Base-by-base conservation (phyloP, 2,888 invertebrate species). In the Tinea semifulvella region DNA sequence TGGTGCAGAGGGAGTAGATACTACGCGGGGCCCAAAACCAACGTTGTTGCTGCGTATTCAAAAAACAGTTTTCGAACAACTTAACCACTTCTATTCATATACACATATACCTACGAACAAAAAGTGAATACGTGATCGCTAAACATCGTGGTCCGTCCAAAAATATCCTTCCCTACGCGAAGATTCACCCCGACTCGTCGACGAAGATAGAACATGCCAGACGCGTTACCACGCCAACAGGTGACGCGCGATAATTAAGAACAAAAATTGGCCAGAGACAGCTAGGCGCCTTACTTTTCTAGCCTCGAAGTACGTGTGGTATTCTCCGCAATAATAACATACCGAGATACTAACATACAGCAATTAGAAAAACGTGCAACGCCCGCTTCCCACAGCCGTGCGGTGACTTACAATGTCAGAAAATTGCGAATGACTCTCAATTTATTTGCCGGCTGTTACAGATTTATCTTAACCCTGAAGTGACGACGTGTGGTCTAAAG, bases 271-370 rank as follows among this genome's bases (percentile, higher is more conserved):
- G 58, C 58, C 67, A 61, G 68, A 75, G 74, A 76, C 76, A 76
- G 76, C 75, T 75, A 76, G 68, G 53, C 71, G 76, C 65, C 73
- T 75, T 72, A 76, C 76, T 75, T 75, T 60, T 70, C 61, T 57
- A 59, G 60, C 62, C 62, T 61, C 61, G 61, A 53, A 61, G 63
- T 63, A 69, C 65, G 67, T 63, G 69, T 64, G 68, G 65, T 65
- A 64, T 67, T 58, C 66, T 58, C 64, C 68, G 68, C 67, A 71
- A 69, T 74, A 70, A 72, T 69, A 68, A 66, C 63, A 68, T 60
- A 65, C 61, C 60, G 54, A 54, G 63, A 61, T 54, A 13, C 22
- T 40, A 27, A 17, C 42, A 58, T 60, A 58, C 60, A 60, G 63
- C 63, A 71, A 74, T 73, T 70, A 71, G 71, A 70, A 72, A 64